These are phyloP conservation scores for Elymnias hypermnestra DNA, from an alignment of 1,140 invertebrate genomes.

Conservation along the genomic window DNA sequence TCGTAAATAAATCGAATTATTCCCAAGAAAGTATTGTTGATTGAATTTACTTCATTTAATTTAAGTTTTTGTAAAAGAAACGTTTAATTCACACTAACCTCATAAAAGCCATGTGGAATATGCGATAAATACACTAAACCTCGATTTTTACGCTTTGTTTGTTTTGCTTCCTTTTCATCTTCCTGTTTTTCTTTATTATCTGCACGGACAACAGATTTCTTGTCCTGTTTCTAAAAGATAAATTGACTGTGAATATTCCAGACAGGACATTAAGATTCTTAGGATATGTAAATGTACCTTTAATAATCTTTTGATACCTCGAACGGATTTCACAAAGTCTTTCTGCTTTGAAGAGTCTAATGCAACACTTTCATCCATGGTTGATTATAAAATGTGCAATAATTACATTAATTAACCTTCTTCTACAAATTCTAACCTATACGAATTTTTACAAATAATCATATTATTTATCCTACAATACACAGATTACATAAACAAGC, in stretches of 20 bases:
- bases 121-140: conserved; percentile 90
- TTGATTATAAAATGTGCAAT: no score
- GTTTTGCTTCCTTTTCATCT: conserved; percentile 30
- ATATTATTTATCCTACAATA: no score
- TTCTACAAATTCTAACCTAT: not conserved
- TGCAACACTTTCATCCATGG: conserved; percentile 70
- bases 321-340: conserved; percentile 65
- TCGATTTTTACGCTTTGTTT: conserved; percentile 36
- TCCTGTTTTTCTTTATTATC: conserved; percentile 11
- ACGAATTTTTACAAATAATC: not conserved
- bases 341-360: conserved; percentile 62
- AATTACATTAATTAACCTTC: not conserved
- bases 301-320: conserved; percentile 65
- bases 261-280: not conserved
- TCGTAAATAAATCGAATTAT: no score
- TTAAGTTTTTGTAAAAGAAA: no score
- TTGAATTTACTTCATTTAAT: no score
- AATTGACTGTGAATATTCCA: conserved; percentile 3
- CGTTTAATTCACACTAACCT: conserved; percentile 78
- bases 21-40: no score
- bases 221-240: conserved; percentile 22
- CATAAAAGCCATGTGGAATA: conserved; percentile 96
- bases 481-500: no score
- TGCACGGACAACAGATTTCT: conserved; percentile 5
- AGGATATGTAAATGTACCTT: no score